These are phyloP conservation scores for Eupithecia pulchellata DNA, from an alignment of 2,888 invertebrate species.

Conservation along the genomic window DNA sequence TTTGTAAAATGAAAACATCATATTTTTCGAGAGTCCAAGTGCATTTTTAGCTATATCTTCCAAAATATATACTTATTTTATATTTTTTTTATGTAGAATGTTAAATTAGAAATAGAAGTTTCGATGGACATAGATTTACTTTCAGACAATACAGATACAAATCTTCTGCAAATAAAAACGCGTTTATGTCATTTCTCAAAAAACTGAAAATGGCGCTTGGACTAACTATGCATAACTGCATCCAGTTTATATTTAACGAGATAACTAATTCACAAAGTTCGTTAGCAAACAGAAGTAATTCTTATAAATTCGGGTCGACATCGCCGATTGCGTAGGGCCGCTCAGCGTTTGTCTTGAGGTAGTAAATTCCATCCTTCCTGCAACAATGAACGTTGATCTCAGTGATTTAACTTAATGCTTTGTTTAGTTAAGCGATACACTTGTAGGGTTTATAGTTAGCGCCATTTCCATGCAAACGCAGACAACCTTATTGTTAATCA, in stretches of 20 bases:
- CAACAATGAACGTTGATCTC: slow-evolving; percentile 70
- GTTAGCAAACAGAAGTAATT: slow-evolving; percentile 62
- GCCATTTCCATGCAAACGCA: slow-evolving; percentile 1
- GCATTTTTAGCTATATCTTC: no score
- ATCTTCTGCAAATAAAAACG: no score
- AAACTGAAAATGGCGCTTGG: no score
- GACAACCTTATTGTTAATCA: neutral
- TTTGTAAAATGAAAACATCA: no score
- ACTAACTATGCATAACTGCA: no score
- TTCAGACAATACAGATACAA: no score
- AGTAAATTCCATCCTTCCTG: slow-evolving; percentile 85
- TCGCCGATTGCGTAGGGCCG: slow-evolving; percentile 80
- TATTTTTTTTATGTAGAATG: no score
- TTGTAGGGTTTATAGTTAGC: slow-evolving; percentile 27
- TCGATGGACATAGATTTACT: no score
- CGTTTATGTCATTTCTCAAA: no score
- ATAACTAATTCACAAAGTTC: slow-evolving; percentile 31
- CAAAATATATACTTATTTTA: no score
- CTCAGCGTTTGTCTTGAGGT: slow-evolving; percentile 82
- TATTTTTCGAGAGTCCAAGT: no score
- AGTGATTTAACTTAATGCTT: slow-evolving; percentile 68
- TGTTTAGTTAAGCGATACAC: slow-evolving; percentile 68
- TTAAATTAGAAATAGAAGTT: no score
- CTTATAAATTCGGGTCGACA: slow-evolving; percentile 56
- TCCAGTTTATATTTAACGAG: neutral